A percentile compares a stretch with the other conserved stretches of the same genome.
Evolutionary conservation across 2,797 vertebrate genomes (phyloP).

Genomic region (Poeciliopsis gracilis): DNA sequence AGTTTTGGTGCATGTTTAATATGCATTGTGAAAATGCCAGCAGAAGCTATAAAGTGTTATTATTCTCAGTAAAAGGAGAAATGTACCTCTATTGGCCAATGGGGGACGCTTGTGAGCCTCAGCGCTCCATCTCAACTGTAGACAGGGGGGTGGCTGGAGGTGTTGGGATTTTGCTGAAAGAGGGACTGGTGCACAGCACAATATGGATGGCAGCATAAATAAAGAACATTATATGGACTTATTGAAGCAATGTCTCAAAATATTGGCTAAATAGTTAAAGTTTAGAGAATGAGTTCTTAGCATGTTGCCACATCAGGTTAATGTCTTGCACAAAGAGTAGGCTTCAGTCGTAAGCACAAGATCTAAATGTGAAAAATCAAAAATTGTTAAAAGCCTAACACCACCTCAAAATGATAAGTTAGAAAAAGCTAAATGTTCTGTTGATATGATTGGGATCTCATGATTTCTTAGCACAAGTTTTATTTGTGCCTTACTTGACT

Average conservation of each 20-base stretch:
- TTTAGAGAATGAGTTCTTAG: not conserved
- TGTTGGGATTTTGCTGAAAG: not conserved
- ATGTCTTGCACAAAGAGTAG: not conserved
- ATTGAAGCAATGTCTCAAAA: not conserved
- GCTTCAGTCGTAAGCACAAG: not conserved
- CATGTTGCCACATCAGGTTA: not conserved
- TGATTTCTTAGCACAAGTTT: no score
- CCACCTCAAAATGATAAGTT: not conserved
- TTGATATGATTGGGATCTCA: not conserved
- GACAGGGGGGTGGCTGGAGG: not conserved
- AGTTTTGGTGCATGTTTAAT: not conserved
- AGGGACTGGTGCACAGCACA: not conserved
- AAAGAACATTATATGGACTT: not conserved
- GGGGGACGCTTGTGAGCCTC: not conserved
- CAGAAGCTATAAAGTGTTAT: not conserved
- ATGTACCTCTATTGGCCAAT: not conserved
- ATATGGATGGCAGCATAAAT: not conserved
- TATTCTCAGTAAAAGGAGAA: not conserved
- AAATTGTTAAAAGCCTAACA: not conserved
- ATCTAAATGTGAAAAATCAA: not conserved
- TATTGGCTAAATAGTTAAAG: not conserved
- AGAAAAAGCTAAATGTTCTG: not conserved
- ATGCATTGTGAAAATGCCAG: not conserved
- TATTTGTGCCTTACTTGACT: no score
- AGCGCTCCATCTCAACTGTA: not conserved